These are phyloP conservation scores for Cryptocephalus primarius DNA, from an alignment of 2,888 invertebrate genomes.

Conservation along the genomic window DNA sequence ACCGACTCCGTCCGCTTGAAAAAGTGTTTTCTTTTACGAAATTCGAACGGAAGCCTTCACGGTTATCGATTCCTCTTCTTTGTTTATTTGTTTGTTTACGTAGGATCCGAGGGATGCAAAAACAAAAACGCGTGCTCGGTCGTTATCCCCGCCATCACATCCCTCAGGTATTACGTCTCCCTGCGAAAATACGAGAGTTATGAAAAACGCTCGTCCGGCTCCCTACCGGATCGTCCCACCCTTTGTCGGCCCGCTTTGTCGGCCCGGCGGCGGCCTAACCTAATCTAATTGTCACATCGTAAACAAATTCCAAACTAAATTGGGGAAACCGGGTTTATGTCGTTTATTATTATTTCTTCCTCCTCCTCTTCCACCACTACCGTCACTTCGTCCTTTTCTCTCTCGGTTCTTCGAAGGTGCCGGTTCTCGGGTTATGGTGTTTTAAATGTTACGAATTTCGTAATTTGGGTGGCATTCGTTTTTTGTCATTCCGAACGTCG, in stretches of 20 bases:
- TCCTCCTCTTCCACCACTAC: too few relatives aligned
- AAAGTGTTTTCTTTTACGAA: too few relatives aligned
- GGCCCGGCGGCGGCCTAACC: conserved; percentile 18
- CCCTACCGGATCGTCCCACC: background rate
- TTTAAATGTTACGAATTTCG: conserved; percentile 13
- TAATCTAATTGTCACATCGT: conserved; percentile 24
- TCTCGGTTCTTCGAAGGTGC: too few relatives aligned
- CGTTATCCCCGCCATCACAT: background rate
- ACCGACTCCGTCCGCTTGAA: too few relatives aligned
- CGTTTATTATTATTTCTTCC: conserved; percentile 1
- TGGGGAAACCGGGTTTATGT: conserved; percentile 11
- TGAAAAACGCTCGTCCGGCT: background rate
- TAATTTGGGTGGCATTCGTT: conserved; percentile 9
- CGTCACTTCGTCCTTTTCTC: too few relatives aligned
- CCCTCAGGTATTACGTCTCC: background rate
- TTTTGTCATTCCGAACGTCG: background rate
- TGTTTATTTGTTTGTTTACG: too few relatives aligned
- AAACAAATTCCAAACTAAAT: conserved; percentile 23
- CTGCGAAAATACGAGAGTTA: background rate
- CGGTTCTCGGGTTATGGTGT: conserved; percentile 7
- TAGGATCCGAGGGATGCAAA: too few relatives aligned
- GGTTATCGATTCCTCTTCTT: too few relatives aligned
- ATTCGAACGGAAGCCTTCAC: too few relatives aligned
- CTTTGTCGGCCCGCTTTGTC: conserved; percentile 23
- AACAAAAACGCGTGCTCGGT: too few relatives aligned